Conservation (phyloP, 2,888 invertebrate genomes). For the Drosophila rubida region DNA sequence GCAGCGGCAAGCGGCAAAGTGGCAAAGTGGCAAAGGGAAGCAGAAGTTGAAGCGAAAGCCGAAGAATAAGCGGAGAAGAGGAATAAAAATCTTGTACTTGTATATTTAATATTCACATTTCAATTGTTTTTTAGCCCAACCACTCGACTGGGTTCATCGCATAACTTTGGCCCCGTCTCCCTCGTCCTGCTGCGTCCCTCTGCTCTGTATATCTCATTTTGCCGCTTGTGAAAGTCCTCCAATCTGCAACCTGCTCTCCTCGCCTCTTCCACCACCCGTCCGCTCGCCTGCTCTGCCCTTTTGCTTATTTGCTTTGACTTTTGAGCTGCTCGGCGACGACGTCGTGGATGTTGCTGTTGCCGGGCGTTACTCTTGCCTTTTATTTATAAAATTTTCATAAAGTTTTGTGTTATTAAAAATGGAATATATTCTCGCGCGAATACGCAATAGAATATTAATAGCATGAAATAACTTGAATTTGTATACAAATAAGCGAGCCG, state of each 20-base stretch:
- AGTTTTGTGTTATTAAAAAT: conserved; percentile 75
- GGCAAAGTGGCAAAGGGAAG: conserved; percentile 14
- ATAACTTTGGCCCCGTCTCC: conserved; percentile 29
- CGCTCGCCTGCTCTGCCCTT: conserved; percentile 42
- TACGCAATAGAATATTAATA: conserved; percentile 73
- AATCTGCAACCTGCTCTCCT: conserved; percentile 15
- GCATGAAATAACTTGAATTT: conserved; percentile 47
- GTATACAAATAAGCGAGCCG: conserved; percentile 25
- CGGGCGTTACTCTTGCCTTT: conserved; percentile 39
- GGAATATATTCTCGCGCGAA: conserved; percentile 70
- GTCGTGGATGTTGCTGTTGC: conserved; percentile 21
- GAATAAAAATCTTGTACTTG: conserved; percentile 60
- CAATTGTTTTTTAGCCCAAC: conserved; percentile 64
- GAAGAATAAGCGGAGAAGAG: background rate
- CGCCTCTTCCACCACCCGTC: conserved; percentile 21
- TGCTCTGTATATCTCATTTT: conserved; percentile 6
- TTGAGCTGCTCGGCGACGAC: conserved; percentile 53
- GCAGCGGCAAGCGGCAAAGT: background rate
- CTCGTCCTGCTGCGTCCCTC: background rate
- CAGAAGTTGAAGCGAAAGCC: background rate
- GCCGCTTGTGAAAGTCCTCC: conserved; percentile 24
- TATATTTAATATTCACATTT: conserved; percentile 78
- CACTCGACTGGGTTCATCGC: conserved; percentile 43
- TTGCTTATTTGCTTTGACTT: conserved; percentile 69
- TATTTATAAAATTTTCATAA: conserved; percentile 73